Base-by-base conservation (phyloP, 1,140 invertebrate genomes). In the Brachionus rubens region DNA sequence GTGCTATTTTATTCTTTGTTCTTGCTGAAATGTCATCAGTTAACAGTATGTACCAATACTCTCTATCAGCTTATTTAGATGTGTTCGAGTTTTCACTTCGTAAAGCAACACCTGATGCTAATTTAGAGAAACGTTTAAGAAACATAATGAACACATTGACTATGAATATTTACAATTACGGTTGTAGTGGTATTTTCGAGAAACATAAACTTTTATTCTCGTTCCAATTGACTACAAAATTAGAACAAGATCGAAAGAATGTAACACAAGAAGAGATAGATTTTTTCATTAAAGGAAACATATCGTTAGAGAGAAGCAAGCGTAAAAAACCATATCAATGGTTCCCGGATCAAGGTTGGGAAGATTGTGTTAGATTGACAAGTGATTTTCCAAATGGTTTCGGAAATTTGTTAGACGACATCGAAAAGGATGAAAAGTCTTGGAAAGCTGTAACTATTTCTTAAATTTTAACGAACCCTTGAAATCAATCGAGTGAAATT, bases 31-130 rank as follows among this genome's bases (percentile, higher is more conserved):
- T 94, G 91, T 88, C 91, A 0, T 85, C 87, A 0, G 90, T 96
- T 0, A 92, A 92, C 82, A 84, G 88, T 10, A 95, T 95, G 92
- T 96, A 96, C 81, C 92, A 95, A 79, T 94, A 94, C 82, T 93
- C 92, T 0, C 83, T 96, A 24, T 88, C 75, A 3, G 4, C 90
- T 1, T 92, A 92, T 79, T 81, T 92, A 2, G 88, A 91, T 70
- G 90, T 94, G 0, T 94, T 94, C 80, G 86, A 87, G 14, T 90
- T 88, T 79, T 92, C 92, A 0, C 82, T 94, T 30, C 88, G 87
- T 68, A 92, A 91, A 82, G 89, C 91, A 6, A 84, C 91, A 79
- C 90, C 91, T 0, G 90, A 93, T 82, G 87, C 89, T 4, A 86
- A 89, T 46, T 81, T 94, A 0, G 78, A 81, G 1, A 90, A 89